A percentile compares a stretch with the other conserved stretches of the same genome.
Evolutionary conservation across 2,888 invertebrate species (phyloP).

Genomic region (Pseudeuparius sepicola): DNA sequence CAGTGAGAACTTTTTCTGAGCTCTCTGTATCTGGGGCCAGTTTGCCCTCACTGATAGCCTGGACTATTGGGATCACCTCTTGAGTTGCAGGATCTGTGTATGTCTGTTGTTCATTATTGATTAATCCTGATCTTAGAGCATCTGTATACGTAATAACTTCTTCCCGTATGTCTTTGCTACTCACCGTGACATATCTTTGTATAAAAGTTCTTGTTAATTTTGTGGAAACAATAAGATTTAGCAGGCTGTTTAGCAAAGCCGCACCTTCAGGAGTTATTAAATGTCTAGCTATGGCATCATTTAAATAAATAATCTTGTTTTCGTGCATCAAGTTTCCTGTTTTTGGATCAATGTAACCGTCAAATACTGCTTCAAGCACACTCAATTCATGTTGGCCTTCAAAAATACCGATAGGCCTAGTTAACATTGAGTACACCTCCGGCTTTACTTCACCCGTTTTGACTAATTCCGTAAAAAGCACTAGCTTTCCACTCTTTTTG

Average conservation of each 20-base stretch:
- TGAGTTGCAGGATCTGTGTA: slow-evolving; percentile 69
- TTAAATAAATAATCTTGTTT: slow-evolving; percentile 65
- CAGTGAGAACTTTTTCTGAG: slow-evolving; percentile 28
- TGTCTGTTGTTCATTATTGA: slow-evolving; percentile 67
- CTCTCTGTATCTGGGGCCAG: slow-evolving; percentile 48
- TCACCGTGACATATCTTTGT: slow-evolving; percentile 69
- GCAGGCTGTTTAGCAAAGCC: slow-evolving; percentile 69
- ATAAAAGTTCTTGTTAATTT: slow-evolving; percentile 80
- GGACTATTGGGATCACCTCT: slow-evolving; percentile 61
- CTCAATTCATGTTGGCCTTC: slow-evolving; percentile 66
- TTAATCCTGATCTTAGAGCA: slow-evolving; percentile 65
- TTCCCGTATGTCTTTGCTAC: slow-evolving; percentile 50
- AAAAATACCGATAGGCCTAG: slow-evolving; percentile 70
- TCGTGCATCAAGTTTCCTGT: slow-evolving; percentile 77
- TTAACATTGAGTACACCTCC: slow-evolving; percentile 80
- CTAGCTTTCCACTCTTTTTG: slow-evolving; percentile 61
- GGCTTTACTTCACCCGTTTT: slow-evolving; percentile 68
- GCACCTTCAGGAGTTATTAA: slow-evolving; percentile 83
- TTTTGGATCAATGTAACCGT: slow-evolving; percentile 77
- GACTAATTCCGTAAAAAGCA: slow-evolving; percentile 72
- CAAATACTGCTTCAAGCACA: slow-evolving; percentile 81
- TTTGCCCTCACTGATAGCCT: slow-evolving; percentile 66
- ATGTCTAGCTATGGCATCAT: slow-evolving; percentile 76
- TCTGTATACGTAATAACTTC: slow-evolving; percentile 65
- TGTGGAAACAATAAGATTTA: slow-evolving; percentile 80